A percentile compares a stretch with the other conserved stretches of the same genome.
These are phyloP conservation scores for Amblyjoppa fuscipennis DNA, from an alignment of 2,888 invertebrate genomes.

Conservation along the genomic window DNA sequence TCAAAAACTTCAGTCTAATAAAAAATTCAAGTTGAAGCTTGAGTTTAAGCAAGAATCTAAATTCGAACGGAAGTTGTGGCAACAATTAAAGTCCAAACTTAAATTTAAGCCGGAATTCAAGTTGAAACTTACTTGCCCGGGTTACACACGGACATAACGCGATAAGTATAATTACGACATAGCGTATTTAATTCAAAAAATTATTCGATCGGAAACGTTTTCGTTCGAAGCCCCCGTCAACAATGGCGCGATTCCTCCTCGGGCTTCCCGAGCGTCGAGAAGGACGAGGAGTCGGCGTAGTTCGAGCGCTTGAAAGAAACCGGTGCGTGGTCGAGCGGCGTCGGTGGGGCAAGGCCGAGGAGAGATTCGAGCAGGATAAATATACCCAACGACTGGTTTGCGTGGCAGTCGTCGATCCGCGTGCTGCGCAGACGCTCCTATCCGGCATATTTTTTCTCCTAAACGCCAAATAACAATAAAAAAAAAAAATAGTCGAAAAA, in stretches of 20 bases:
- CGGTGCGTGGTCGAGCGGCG: slow-evolving; percentile 14
- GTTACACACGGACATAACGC: background rate
- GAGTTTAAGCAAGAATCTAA: too few relatives aligned
- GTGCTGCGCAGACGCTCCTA: slow-evolving; percentile 36
- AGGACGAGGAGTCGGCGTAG: background rate
- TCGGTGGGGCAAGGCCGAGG: slow-evolving; percentile 57
- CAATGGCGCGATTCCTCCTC: background rate
- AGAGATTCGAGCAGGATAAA: slow-evolving; percentile 56
- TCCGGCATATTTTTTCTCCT: background rate
- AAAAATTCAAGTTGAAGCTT: too few relatives aligned
- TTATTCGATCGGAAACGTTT: background rate
- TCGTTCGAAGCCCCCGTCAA: background rate
- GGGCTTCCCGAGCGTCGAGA: background rate
- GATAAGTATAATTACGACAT: background rate
- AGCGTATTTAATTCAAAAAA: background rate
- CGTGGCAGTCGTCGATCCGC: slow-evolving; percentile 44
- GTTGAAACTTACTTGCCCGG: background rate
- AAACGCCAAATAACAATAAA: background rate
- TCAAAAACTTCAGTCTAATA: too few relatives aligned
- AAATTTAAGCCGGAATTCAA: too few relatives aligned
- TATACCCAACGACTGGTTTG: slow-evolving; percentile 60
- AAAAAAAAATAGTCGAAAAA: background rate
- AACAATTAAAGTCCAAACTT: background rate
- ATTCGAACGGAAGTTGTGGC: too few relatives aligned
- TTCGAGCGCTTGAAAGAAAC: background rate